These are phyloP conservation scores for Actinia tenebrosa DNA, from an alignment of 64 coral and sea anemone genomes.

Conservation along the genomic window DNA sequence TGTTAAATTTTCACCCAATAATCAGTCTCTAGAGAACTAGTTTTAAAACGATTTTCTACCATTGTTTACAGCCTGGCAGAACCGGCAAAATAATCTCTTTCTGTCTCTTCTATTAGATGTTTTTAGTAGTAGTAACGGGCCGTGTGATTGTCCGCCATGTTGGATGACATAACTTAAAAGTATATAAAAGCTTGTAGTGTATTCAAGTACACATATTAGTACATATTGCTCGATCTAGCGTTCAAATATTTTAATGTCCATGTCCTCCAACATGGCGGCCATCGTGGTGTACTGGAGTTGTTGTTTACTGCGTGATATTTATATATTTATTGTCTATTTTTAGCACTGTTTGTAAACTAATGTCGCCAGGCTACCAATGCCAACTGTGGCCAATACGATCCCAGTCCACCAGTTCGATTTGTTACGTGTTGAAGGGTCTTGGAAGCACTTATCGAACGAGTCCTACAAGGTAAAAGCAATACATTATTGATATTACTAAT, in stretches of 20 bases:
- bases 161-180: neutral
- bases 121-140: no score
- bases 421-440: slow-evolving; percentile 12
- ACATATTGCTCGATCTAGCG: no score
- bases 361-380: slow-evolving; percentile 46
- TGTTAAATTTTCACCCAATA: no score
- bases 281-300: neutral
- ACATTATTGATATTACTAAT: neutral
- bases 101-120: no score
- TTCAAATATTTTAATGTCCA: neutral
- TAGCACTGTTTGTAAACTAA: slow-evolving; percentile 49
- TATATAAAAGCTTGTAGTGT: no score
- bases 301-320: neutral
- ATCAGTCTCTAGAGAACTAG: no score
- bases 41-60: no score
- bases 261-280: slow-evolving; percentile 7
- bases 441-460: slow-evolving; percentile 37
- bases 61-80: no score
- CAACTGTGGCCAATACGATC: slow-evolving; percentile 32
- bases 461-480: slow-evolving; percentile 24
- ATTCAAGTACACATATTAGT: no score
- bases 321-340: neutral
- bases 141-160: neutral
- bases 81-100: no score
- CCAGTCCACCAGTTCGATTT: slow-evolving; percentile 39